Evolutionary conservation across 2,888 invertebrate genomes (phyloP).

Genomic region (Eulithis testata): DNA sequence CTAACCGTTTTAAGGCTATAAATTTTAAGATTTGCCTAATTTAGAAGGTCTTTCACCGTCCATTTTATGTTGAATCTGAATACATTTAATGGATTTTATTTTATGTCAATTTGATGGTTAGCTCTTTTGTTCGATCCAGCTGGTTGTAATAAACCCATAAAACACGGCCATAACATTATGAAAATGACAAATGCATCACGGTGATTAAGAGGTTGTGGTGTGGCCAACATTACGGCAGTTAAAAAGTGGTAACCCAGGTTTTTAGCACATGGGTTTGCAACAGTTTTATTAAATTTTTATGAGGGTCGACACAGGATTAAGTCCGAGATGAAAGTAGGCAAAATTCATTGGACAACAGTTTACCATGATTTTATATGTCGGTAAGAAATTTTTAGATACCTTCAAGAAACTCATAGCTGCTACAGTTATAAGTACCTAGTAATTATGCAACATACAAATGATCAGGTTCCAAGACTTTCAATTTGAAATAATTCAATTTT

Average conservation of each 20-base stretch:
- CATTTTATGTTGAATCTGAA: conserved; percentile 17
- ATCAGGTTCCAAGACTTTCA: not conserved
- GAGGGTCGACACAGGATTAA: not conserved
- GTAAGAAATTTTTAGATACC: not conserved
- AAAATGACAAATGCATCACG: not conserved
- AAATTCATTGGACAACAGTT: not conserved
- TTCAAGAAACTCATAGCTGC: not conserved
- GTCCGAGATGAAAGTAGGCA: conserved; percentile 3
- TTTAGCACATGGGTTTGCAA: not conserved
- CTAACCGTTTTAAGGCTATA: conserved; percentile 53
- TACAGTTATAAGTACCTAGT: not conserved
- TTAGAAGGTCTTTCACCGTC: conserved; percentile 63
- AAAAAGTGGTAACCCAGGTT: not conserved
- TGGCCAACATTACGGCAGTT: not conserved
- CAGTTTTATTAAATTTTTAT: not conserved
- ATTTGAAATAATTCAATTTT: not conserved
- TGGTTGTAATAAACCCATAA: conserved; percentile 9
- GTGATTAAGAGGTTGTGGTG: conserved; percentile 2
- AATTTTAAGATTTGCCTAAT: conserved; percentile 68
- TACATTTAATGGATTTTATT: conserved; percentile 15
- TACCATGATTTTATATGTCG: not conserved
- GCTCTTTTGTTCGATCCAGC: conserved; percentile 20
- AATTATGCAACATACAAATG: too few species aligned
- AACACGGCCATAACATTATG: not conserved
- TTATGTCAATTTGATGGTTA: conserved; percentile 21